A percentile compares a stretch with the other conserved stretches of the same genome.
Evolutionary conservation across 1,140 invertebrate species (phyloP).

Genomic region (Melitaea cinxia): DNA sequence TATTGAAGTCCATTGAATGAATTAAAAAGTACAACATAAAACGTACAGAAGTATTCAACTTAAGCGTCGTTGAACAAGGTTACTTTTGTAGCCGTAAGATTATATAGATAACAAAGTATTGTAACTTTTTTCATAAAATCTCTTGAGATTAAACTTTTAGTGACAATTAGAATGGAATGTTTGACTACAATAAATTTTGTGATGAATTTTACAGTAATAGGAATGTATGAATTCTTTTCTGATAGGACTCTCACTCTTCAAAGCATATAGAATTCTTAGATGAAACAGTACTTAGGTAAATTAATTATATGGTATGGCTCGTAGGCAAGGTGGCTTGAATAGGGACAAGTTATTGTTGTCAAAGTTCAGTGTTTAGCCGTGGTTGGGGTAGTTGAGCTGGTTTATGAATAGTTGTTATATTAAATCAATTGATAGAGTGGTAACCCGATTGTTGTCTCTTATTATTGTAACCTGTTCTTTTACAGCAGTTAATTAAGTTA

Average conservation of each 20-base stretch:
- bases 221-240: slow-evolving; percentile 2
- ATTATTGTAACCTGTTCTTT: slow-evolving; percentile 13
- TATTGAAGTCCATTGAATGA: slow-evolving; percentile 25
- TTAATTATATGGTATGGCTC: slow-evolving; percentile 48
- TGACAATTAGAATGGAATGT: background rate
- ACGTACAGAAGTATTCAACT: slow-evolving; percentile 9
- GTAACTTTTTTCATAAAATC: slow-evolving; percentile 12
- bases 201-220: slow-evolving; percentile 13
- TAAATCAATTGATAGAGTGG: slow-evolving; percentile 37
- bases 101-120: slow-evolving; percentile 7
- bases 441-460: slow-evolving; percentile 29
- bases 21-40: slow-evolving; percentile 28
- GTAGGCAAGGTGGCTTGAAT: slow-evolving; percentile 41
- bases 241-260: slow-evolving; percentile 3
- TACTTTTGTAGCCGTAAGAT: slow-evolving; percentile 29
- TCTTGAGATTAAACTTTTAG: slow-evolving; percentile 12
- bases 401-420: slow-evolving; percentile 44
- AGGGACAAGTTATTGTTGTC: slow-evolving; percentile 43
- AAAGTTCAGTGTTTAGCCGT: slow-evolving; percentile 21
- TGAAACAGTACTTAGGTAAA: slow-evolving; percentile 57
- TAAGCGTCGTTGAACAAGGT: slow-evolving; percentile 13
- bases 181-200: slow-evolving; percentile 15
- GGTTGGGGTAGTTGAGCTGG: slow-evolving; percentile 30
- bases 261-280: slow-evolving; percentile 40
- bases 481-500: background rate